Percentiles rank a stretch among this genome's conserved stretches.
phyloP scores from a whole-genome alignment of 2,113 vertebrate species.

The Strix aluco region DNA sequence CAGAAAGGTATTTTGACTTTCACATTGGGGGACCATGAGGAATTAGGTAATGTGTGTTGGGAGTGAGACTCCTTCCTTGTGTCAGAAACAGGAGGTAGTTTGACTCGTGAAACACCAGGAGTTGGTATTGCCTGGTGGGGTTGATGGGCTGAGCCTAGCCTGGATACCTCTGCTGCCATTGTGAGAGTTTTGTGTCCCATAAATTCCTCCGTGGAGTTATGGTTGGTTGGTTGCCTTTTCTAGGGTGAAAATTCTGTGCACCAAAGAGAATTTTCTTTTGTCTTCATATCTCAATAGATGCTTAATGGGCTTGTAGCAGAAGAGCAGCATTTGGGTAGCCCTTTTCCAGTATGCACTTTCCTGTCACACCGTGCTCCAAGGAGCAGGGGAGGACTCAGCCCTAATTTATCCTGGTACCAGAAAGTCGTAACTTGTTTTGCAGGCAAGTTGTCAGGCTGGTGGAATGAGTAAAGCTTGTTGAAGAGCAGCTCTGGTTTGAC shows the following conservation, averaged over 20 bases:
- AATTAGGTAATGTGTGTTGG: neutral
- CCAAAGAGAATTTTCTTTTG: neutral
- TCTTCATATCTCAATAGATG: neutral
- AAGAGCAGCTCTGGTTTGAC: neutral
- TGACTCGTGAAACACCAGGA: neutral
- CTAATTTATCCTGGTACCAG: neutral
- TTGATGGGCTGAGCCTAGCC: neutral
- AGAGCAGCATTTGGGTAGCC: neutral
- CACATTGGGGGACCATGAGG: neutral
- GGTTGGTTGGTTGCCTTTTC: neutral
- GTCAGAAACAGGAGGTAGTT: neutral
- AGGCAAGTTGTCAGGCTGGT: neutral
- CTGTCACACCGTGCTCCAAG: neutral
- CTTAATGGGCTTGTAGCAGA: neutral
- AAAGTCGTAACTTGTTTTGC: constrained; percentile 15
- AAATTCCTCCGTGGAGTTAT: neutral
- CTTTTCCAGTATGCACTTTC: neutral
- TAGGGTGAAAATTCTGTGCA: neutral
- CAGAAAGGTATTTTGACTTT: constrained; percentile 63
- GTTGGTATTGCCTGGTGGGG: neutral
- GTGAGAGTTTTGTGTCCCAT: neutral
- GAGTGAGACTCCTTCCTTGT: neutral
- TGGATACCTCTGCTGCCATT: neutral
- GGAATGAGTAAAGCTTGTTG: constrained; percentile 5
- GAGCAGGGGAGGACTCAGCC: neutral